Percentiles rank a stretch among this genome's conserved stretches.
Conservation (phyloP, 1,140 invertebrate genomes). For the Cydia fagiglandana region DNA sequence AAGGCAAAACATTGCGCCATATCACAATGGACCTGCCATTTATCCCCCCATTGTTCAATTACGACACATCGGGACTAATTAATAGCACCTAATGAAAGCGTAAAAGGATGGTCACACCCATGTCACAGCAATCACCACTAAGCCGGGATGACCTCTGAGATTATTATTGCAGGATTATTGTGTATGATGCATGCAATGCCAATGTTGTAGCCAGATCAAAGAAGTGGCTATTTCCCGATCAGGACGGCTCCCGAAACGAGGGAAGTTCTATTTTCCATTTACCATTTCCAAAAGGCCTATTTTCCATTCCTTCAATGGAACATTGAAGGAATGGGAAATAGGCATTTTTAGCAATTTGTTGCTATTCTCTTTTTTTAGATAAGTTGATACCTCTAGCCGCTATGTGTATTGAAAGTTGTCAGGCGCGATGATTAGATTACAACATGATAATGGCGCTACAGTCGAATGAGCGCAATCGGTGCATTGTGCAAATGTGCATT, state of each 20-base stretch:
- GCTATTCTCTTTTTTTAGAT: background rate
- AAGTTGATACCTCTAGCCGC: background rate
- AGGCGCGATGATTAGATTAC: conserved; percentile 25
- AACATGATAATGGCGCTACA: background rate
- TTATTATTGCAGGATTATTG: background rate
- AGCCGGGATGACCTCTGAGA: conserved; percentile 13
- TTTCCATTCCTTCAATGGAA: too few relatives aligned
- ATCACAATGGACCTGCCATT: conserved; percentile 18
- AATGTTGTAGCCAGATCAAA: background rate
- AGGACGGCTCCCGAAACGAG: too few relatives aligned
- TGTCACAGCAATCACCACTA: conserved; percentile 1
- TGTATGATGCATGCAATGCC: background rate
- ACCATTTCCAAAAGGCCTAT: too few relatives aligned
- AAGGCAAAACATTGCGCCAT: conserved; percentile 25
- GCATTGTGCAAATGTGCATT: conserved; percentile 15
- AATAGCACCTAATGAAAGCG: background rate
- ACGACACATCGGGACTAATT: conserved; percentile 16
- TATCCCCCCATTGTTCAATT: conserved; percentile 20
- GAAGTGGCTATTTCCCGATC: background rate
- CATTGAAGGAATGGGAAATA: background rate
- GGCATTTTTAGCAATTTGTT: background rate
- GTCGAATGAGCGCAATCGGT: background rate
- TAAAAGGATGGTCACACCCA: background rate
- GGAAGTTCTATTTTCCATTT: too few relatives aligned
- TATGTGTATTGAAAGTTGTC: background rate